Conservation (phyloP, 2,113 vertebrate genomes). For the Haemorhous mexicanus region DNA sequence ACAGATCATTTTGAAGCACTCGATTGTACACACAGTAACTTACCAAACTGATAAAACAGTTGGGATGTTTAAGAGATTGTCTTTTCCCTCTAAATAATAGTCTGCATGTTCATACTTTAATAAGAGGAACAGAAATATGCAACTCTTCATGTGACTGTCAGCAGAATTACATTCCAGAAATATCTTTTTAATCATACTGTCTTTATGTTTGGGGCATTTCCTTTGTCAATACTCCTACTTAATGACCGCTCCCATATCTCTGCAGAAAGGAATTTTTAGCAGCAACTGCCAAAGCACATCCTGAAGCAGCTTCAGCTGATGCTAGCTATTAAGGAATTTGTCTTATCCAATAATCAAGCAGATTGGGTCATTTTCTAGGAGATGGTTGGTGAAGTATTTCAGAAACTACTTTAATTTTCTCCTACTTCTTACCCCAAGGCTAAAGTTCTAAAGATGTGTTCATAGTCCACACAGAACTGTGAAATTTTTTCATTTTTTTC, state of each 20-base stretch:
- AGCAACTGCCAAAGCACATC: not conserved
- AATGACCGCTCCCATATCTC: not conserved
- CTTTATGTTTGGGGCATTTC: not conserved
- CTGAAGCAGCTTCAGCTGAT: constrained; percentile 19
- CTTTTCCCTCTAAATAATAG: not conserved
- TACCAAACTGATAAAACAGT: not conserved
- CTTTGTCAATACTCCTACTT: not conserved
- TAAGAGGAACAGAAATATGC: not conserved
- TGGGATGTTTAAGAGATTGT: not conserved
- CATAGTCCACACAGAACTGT: constrained; percentile 1
- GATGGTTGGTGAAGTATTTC: constrained; percentile 13
- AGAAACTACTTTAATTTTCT: constrained; percentile 57
- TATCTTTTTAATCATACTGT: not conserved
- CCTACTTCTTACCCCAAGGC: constrained; percentile 27
- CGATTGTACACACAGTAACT: not conserved
- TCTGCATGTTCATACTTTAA: not conserved
- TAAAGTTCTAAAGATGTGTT: constrained; percentile 27
- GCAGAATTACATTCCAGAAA: not conserved
- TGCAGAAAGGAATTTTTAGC: constrained; percentile 28
- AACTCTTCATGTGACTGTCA: not conserved
- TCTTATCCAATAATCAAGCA: constrained; percentile 58
- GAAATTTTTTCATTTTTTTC: constrained; percentile 11
- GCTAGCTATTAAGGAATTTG: constrained; percentile 40
- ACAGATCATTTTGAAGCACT: not conserved
- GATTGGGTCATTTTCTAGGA: constrained; percentile 43